phyloP scores from a whole-genome alignment of 2,113 vertebrate species.

The Pholis gunnellus region DNA sequence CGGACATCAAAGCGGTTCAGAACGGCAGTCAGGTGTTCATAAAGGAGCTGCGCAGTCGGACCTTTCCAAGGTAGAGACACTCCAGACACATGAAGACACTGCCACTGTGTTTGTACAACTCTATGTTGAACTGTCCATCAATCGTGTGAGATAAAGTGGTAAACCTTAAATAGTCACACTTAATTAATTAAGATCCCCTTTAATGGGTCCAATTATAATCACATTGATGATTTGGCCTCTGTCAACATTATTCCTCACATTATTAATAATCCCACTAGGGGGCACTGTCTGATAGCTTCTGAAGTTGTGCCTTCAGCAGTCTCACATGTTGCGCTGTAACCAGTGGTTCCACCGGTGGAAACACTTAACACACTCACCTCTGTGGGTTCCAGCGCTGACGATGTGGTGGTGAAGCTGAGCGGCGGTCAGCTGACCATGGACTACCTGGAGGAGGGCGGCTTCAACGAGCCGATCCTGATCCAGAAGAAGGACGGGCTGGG shows the following conservation, averaged over 20 bases:
- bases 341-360: no score
- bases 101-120: neutral
- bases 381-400: slow-evolving; percentile 88
- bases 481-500: slow-evolving; percentile 96
- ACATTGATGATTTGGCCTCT: neutral
- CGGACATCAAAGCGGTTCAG: slow-evolving; percentile 94
- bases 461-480: slow-evolving; percentile 94
- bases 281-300: slow-evolving; percentile 53
- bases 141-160: no score
- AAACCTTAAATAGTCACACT: neutral
- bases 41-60: slow-evolving; percentile 95
- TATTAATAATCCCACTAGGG: slow-evolving; percentile 55
- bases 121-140: neutral
- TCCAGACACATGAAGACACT: no score
- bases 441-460: slow-evolving; percentile 94
- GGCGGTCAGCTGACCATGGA: slow-evolving; percentile 91
- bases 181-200: neutral
- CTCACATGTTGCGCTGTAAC: neutral
- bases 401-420: slow-evolving; percentile 91
- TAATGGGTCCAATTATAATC: neutral
- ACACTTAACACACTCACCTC: neutral
- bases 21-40: slow-evolving; percentile 98
- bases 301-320: neutral
- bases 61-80: slow-evolving; percentile 91
- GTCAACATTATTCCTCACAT: slow-evolving; percentile 10